These are phyloP conservation scores for Drosophila repletoides DNA, from an alignment of 1,140 invertebrate species.

Conservation along the genomic window DNA sequence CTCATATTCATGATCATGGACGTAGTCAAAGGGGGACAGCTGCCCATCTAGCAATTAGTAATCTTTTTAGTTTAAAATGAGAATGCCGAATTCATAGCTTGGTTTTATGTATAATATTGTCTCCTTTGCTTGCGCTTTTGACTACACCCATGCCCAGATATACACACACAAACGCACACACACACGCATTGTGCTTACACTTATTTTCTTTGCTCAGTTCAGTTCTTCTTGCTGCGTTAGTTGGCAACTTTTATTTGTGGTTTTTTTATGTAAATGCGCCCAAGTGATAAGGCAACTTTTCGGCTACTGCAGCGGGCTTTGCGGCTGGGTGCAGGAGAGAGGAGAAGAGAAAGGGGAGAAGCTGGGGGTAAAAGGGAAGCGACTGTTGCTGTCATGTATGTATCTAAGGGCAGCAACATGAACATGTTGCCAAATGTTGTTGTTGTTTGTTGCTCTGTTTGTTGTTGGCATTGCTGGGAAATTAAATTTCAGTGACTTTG, in stretches of 20 bases:
- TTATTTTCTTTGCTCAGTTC: conserved; percentile 62
- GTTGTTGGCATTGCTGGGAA: conserved; percentile 54
- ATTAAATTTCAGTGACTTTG: conserved; percentile 81
- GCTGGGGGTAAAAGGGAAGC: neutral
- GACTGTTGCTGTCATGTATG: conserved; percentile 74
- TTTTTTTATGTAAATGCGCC: conserved; percentile 81
- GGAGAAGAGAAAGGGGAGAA: neutral
- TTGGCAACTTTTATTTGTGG: conserved; percentile 80
- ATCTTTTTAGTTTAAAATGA: too few relatives aligned
- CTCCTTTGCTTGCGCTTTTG: too few relatives aligned
- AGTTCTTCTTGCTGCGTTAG: conserved; percentile 59
- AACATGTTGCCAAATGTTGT: conserved; percentile 75
- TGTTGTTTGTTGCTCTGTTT: conserved; percentile 28
- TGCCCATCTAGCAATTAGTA: too few relatives aligned
- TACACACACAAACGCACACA: conserved; percentile 7
- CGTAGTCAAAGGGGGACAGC: too few relatives aligned
- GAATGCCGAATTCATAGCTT: too few relatives aligned
- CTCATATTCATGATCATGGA: too few relatives aligned
- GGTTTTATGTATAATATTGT: too few relatives aligned
- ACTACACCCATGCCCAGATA: too few relatives aligned
- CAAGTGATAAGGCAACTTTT: conserved; percentile 81
- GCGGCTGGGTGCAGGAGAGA: neutral
- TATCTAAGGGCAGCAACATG: conserved; percentile 70
- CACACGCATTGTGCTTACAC: conserved; percentile 26
- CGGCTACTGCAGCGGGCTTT: conserved; percentile 57